Conservation (phyloP, 2,888 invertebrate species). For the Drosophila mercatorum region DNA sequence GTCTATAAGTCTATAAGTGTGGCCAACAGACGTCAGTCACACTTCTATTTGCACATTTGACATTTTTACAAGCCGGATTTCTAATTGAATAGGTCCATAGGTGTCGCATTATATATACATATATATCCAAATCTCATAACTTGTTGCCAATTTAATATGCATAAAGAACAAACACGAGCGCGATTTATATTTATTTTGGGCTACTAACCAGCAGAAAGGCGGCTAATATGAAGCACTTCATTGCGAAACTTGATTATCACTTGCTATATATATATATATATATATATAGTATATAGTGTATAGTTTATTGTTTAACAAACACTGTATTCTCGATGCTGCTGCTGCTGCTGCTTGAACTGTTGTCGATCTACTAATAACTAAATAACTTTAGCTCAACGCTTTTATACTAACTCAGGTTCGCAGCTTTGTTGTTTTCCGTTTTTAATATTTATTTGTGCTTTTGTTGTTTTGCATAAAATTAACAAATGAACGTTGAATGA, state of each 20-base stretch:
- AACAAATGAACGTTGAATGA: conserved; percentile 65
- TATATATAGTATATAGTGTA: neutral
- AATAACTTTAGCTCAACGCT: conserved; percentile 50
- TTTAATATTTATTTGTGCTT: conserved; percentile 8
- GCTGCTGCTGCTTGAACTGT: conserved; percentile 27
- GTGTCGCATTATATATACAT: conserved; percentile 30
- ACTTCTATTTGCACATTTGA: conserved; percentile 61
- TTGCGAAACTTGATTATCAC: conserved; percentile 48
- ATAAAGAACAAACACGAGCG: conserved; percentile 18
- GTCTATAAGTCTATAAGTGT: conserved; percentile 8
- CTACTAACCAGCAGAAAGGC: conserved; percentile 80
- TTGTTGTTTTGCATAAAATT: conserved; percentile 69
- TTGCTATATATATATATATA: conserved; percentile 15
- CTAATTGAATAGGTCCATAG: conserved; percentile 46
- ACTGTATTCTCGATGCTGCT: conserved; percentile 41
- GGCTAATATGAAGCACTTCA: conserved; percentile 80
- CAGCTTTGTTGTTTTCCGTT: conserved; percentile 36
- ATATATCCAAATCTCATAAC: conserved; percentile 44
- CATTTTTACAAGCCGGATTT: conserved; percentile 74
- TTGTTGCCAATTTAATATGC: conserved; percentile 30
- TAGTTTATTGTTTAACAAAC: conserved; percentile 36
- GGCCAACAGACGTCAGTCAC: neutral
- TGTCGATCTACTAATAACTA: conserved; percentile 66
- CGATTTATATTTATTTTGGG: conserved; percentile 27
- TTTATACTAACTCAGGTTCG: conserved; percentile 69